Percentiles rank a stretch among this genome's conserved stretches.
Evolutionary conservation across 2,113 vertebrate species (phyloP).

Genomic region (Mesitornis unicolor): DNA sequence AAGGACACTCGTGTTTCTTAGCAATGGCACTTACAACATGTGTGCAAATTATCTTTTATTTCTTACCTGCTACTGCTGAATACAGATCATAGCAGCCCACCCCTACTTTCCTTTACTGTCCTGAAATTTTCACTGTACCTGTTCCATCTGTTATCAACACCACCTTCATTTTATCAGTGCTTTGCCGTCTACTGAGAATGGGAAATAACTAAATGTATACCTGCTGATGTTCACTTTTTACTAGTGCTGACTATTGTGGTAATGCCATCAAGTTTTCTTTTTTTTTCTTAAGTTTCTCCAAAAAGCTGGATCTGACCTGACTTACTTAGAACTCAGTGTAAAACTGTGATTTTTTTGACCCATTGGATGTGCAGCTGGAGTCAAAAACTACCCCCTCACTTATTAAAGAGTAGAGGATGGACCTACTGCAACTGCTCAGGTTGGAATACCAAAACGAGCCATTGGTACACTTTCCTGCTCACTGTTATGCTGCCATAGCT

Average conservation of each 20-base stretch:
- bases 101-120: background rate
- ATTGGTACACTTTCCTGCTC: no score
- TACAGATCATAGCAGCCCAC: background rate
- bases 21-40: background rate
- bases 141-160: background rate
- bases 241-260: background rate
- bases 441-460: fast-evolving
- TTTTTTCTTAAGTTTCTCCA: background rate
- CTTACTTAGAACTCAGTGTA: background rate
- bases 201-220: background rate
- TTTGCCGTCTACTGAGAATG: background rate
- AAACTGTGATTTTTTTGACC: background rate
- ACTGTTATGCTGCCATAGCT: background rate
- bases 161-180: background rate
- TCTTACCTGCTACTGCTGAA: background rate
- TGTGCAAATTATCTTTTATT: background rate
- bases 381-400: background rate
- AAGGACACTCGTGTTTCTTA: background rate
- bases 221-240: background rate
- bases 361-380: background rate
- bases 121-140: background rate
- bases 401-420: background rate
- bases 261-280: background rate
- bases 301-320: background rate
- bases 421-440: background rate